Evolutionary conservation across 2,797 vertebrate species (phyloP).

Genomic region (Holocentrus rufus): DNA sequence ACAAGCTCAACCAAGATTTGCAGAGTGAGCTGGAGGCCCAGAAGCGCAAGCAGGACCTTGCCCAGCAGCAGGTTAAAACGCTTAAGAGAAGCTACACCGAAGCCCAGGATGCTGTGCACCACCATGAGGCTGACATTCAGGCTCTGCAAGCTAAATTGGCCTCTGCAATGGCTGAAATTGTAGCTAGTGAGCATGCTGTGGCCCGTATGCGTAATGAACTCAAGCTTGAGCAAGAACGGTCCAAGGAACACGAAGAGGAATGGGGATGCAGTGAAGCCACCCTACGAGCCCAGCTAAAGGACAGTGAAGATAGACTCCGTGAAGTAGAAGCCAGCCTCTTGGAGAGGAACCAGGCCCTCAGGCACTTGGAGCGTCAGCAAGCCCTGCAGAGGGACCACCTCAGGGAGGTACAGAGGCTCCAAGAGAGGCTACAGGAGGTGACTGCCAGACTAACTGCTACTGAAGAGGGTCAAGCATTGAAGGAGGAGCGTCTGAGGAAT

Average conservation of each 20-base stretch:
- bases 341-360: constrained; percentile 91
- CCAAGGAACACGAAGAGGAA: constrained; percentile 89
- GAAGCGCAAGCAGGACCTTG: constrained; percentile 89
- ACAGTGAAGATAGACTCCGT: constrained; percentile 91
- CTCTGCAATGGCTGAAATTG: constrained; percentile 88
- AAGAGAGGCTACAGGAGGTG: constrained; percentile 88
- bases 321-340: constrained; percentile 89
- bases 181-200: constrained; percentile 90
- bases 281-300: constrained; percentile 87
- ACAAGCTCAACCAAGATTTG: constrained; percentile 92
- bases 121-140: constrained; percentile 91
- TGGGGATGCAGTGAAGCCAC: constrained; percentile 83
- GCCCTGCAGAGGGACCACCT: constrained; percentile 90
- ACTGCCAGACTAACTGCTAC: constrained; percentile 86
- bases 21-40: constrained; percentile 91
- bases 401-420: constrained; percentile 90
- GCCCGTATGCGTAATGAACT: constrained; percentile 91
- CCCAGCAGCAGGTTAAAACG: constrained; percentile 90
- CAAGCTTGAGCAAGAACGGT: constrained; percentile 88
- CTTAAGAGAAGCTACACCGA: constrained; percentile 93
- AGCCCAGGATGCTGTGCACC: constrained; percentile 89
- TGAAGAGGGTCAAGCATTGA: constrained; percentile 87
- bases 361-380: constrained; percentile 91
- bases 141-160: constrained; percentile 89
- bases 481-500: constrained; percentile 90